Base-by-base conservation (phyloP, 1,140 invertebrate species). In the Cotesia vestalis region DNA sequence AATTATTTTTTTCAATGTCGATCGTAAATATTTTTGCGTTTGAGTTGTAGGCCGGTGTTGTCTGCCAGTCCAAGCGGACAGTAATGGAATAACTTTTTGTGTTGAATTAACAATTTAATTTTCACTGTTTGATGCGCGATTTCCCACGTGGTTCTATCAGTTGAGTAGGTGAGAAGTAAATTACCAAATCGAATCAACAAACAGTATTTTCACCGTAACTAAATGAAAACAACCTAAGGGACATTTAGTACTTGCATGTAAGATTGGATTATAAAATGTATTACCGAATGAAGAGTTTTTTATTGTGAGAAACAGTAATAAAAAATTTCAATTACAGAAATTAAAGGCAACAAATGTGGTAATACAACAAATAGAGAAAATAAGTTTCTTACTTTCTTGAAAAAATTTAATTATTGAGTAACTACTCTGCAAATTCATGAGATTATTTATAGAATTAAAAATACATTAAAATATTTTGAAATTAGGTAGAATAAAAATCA, bases 131-230 rank as follows among this genome's bases (percentile, higher is more conserved):
- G 12, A 55, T 55, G 12, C n/a, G 53, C 53, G 12, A n/a, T 55
- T 59, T 35, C 57, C 20, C 57, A 59, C 57, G 57, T 59, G 57
- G 57, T 20, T 20, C 9, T 14, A 27, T 34, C 2, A 61, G 61
- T 38, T 6, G n/a, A 61, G 40, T 63, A 35, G 20, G 6, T 11
- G 55, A 11, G 4, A 55, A 55, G 34, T 14, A 72, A 67, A 72
- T 64, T 60, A 71, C 60, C 69, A 61, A 63, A 63, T 71, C 61
- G 34, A 71, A 46, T 46, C 11, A 72, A 38, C n/a, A 64, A 64
- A 17, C 40, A 36, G 11, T 46, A 9, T 51, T 64, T 51, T 17
- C 51, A 9, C 14, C 35, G 62, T 36, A 64, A 64, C 62, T 35
- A 67, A 67, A 55, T 67, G 66, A 67, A 51, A 64, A 64, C 17